Base-by-base conservation (phyloP, 1,140 invertebrate species). In the Bombus turneri region DNA sequence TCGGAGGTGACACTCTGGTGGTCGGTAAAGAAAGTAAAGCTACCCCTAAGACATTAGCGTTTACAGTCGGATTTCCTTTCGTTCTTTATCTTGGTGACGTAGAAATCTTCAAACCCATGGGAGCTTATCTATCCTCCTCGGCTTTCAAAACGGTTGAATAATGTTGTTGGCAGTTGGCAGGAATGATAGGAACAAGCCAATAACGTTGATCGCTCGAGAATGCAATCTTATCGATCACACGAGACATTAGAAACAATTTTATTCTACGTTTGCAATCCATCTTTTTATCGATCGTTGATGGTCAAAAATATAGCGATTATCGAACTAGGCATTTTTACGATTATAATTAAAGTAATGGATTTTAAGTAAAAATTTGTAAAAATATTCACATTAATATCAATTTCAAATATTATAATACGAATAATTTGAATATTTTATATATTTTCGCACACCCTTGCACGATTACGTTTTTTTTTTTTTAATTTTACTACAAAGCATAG, bases 11-110 rank as follows among this genome's bases (percentile, higher is more conserved):
- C 76, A 18, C 83, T 73, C 83, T 79, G 39, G 66, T 72, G 76
- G 83, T 80, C 77, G 28, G 0, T 2, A 10, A 4, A 8, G 31
- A 80, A 80, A 85, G 68, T 28, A 64, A 80, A 85, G n/a, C 31
- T 39, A 85, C 77, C 83, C 83, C 41, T 79, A 72, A 73, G 47
- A 34, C 74, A 37, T 57, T 57, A 83, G 0, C 31, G 53, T 84
- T 79, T 79, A 85, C 53, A 31, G 25, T 64, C 0, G 31, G 83
- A 80, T 80, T 72, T 84, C 83, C 83, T 84, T 84, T 72, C 83
- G 31, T 25, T 43, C 3, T 28, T 85, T 84, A 84, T 84, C 83
- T 37, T n/a, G 1, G 6, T 83, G 81, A 76, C 43, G 81, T 76
- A 34, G 72, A 83, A 76, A 76, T 83, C 59, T 41, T 68, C n/a